A percentile compares a stretch with the other conserved stretches of the same genome.
phyloP scores from a whole-genome alignment of 35 echinoderm and acorn worm species.

The Patiria miniata region DNA sequence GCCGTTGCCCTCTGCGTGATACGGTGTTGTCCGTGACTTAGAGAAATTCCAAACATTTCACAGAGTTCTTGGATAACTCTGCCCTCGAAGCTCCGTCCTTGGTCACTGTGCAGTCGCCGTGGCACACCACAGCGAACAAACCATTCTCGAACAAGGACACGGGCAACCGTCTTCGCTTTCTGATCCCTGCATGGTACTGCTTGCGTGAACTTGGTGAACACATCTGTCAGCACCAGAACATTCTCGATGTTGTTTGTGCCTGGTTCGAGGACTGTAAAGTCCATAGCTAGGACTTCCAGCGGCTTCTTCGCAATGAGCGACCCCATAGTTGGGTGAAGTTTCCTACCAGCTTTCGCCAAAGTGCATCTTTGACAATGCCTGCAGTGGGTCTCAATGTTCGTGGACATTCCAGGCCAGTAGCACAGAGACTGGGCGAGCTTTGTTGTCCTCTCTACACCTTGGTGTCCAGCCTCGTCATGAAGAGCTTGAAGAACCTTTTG shows the following conservation, averaged over 20 bases:
- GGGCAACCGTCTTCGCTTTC: conserved; percentile 50
- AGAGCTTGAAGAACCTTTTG: conserved; percentile 16
- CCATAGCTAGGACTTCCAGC: conserved; percentile 34
- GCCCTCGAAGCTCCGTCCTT: too few species aligned
- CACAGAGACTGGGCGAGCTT: conserved; percentile 5
- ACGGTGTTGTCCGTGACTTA: conserved; percentile 50
- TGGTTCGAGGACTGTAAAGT: too few species aligned
- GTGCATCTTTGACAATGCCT: conserved; percentile 44
- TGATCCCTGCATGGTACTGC: too few species aligned
- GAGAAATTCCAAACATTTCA: neutral
- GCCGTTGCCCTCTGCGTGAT: conserved; percentile 54
- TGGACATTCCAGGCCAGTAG: conserved; percentile 47
- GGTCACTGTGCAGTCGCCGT: too few species aligned
- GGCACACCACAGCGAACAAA: conserved; percentile 60
- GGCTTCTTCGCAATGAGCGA: conserved; percentile 14
- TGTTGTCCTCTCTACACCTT: conserved; percentile 38
- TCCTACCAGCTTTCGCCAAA: neutral
- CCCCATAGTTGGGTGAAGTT: neutral
- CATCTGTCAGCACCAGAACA: too few species aligned
- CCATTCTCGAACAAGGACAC: conserved; percentile 41
- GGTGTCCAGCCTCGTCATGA: conserved; percentile 53
- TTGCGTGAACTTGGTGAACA: too few species aligned
- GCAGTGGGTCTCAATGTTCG: conserved; percentile 18
- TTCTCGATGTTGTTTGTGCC: too few species aligned
- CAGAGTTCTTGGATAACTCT: conserved; percentile 22